Conservation (phyloP, 2,113 vertebrate species). For the Cisticola juncidis region DNA sequence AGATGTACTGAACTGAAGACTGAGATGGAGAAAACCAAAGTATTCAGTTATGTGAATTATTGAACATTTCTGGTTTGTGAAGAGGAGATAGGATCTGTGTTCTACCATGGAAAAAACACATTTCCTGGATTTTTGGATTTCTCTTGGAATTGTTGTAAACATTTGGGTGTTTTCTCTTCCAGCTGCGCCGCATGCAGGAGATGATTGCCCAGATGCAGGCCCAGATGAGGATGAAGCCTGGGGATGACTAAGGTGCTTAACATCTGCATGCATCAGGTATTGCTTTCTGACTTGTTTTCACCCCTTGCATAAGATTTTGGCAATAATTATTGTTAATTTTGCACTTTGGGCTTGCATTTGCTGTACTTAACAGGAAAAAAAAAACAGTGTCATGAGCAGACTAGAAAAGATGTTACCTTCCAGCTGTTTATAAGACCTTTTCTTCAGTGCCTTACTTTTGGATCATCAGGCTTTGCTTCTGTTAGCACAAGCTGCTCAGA, state of each 20-base stretch:
- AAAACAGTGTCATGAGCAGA: not conserved
- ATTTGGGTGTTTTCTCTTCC: not conserved
- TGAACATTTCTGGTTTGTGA: not conserved
- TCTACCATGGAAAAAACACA: not conserved
- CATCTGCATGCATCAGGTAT: constrained; percentile 17
- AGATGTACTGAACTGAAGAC: not conserved
- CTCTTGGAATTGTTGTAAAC: not conserved
- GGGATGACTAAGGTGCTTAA: constrained; percentile 74
- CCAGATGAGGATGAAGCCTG: constrained; percentile 86
- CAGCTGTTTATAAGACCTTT: not conserved
- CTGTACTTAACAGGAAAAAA: not conserved
- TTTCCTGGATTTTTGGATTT: not conserved
- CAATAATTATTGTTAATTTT: not conserved
- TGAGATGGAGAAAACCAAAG: not conserved
- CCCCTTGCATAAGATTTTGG: not conserved
- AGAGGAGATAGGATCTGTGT: not conserved
- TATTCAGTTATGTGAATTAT: not conserved
- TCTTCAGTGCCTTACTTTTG: not conserved
- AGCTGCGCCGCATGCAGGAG: constrained; percentile 89
- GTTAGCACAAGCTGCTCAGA: not conserved
- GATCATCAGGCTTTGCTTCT: not conserved
- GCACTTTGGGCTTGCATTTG: not conserved
- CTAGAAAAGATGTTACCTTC: not conserved
- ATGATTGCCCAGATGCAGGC: constrained; percentile 90
- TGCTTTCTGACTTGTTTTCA: not conserved